Evolutionary conservation across 2,797 vertebrate genomes (phyloP).

Genomic region (Tamandua tetradactyla): DNA sequence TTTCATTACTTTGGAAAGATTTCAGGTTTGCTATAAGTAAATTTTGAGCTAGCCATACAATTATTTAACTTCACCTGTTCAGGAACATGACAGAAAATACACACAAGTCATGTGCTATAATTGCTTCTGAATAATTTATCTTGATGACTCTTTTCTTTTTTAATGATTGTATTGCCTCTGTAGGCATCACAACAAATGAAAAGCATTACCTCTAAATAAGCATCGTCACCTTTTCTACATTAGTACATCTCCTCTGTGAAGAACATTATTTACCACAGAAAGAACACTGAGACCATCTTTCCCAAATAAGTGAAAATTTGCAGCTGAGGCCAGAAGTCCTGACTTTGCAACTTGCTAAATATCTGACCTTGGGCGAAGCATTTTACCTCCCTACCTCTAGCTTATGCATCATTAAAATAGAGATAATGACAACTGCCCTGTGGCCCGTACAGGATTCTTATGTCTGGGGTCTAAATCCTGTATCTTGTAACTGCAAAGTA

Average conservation of each 20-base stretch:
- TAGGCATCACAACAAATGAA: not conserved
- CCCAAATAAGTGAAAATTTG: not conserved
- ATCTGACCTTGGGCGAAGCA: not conserved
- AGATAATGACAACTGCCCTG: not conserved
- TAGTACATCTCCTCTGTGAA: not conserved
- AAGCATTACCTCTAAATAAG: not conserved
- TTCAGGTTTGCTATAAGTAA: not conserved
- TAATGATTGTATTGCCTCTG: not conserved
- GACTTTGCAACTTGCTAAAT: not conserved
- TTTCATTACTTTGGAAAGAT: conserved; percentile 36
- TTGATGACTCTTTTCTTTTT: not conserved
- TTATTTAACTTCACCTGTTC: conserved; percentile 19
- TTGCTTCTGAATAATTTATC: not conserved
- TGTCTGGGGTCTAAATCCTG: not conserved
- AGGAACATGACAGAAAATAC: not conserved
- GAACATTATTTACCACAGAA: not conserved
- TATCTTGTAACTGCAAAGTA: not conserved
- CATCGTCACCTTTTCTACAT: not conserved
- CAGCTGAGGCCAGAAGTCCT: not conserved
- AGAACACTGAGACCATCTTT: not conserved
- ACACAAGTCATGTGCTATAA: not conserved
- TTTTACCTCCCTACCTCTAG: not conserved
- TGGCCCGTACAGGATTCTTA: not conserved
- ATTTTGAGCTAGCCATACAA: not conserved
- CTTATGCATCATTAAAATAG: not conserved